These are phyloP conservation scores for Caenorhabditis sulstoni DNA, from an alignment of 2,888 invertebrate species.

Conservation along the genomic window DNA sequence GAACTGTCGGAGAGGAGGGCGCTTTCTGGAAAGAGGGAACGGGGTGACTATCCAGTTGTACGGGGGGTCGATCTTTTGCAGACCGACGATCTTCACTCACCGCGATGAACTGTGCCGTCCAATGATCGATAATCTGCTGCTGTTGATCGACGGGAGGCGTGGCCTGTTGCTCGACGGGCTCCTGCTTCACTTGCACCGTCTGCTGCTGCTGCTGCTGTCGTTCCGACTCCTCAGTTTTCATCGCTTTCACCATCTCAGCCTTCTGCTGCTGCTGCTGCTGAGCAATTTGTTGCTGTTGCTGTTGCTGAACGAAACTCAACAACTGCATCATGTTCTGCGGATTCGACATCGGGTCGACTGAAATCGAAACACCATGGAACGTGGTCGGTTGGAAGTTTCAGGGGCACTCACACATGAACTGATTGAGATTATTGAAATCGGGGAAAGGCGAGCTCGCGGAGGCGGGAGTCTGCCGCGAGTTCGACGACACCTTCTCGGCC, in stretches of 20 bases:
- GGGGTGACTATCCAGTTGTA: too few relatives aligned
- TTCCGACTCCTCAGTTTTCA: conserved; percentile 4
- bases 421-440: conserved; percentile 50
- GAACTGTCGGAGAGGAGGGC: conserved; percentile 18
- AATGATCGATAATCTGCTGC: conserved; percentile 18
- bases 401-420: conserved; percentile 43
- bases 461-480: conserved; percentile 33
- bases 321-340: conserved; percentile 60
- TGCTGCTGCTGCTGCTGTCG: not conserved
- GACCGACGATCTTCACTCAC: conserved; percentile 4
- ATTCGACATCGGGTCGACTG: conserved; percentile 51
- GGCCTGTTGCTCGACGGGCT: conserved; percentile 4
- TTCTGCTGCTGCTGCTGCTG: conserved; percentile 27
- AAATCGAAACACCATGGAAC: not conserved
- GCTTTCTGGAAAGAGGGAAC: conserved; percentile 40
- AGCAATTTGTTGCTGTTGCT: conserved; percentile 38
- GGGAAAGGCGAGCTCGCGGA: conserved; percentile 48
- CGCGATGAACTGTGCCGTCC: conserved; percentile 31
- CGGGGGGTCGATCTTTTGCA: not conserved
- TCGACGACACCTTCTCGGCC: conserved; percentile 30
- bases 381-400: too few relatives aligned
- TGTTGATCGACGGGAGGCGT: conserved; percentile 13
- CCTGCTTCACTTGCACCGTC: conserved; percentile 25
- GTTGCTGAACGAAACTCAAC: conserved; percentile 46
- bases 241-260: conserved; percentile 4